Evolutionary conservation across 64 coral and sea anemone species (phyloP), one percentile per base, ranked within the genome.

Genomic region (Pachyseris speciosa): DNA sequence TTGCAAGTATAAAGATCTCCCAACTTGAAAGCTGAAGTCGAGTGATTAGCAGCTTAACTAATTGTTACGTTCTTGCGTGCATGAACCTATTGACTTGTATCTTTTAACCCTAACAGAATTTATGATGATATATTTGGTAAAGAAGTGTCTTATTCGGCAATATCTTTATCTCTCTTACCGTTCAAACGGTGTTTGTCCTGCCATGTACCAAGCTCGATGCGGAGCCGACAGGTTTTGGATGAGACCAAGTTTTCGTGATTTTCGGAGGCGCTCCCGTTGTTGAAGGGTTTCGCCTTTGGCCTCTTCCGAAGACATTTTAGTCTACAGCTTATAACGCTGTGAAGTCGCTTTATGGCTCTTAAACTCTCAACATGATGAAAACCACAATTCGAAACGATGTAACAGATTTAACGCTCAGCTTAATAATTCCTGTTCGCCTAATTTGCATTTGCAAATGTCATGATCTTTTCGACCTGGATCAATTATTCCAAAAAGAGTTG

Each of bases 231-330:
- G 67, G 75, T 80, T 92, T 79, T 92, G 84, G 50, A 84, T 83
- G 16, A 88, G 58, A 25, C 94, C 94, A 51, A 96, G 90, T 74
- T 96, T 96, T 53, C 94, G 39, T 33, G 94, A 68, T 29, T 96
- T 87, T 67, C 90, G 90, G 57, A 92, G 90, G 25, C 89, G 45
- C 69, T 92, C 58, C 32, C 49, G 75, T 58, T 80, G 26, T 80
- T 57, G 6, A 37, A 37, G 13, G 31, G 28, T 80, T 58, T 80
- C 31, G 32, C 24, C 37, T 24, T n/a, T 20, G 75, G 30, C 48
- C 28, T 30, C 74, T 29, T 69, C 66, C 15, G 75, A 80, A 37
- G 49, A 57, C 75, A 80, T 80, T 49, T 52, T 78, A 27, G 11
- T 41, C 47, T 26, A 6, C 1, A 10, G 7, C 1, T 19, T 39